Percentiles rank a stretch among this genome's conserved stretches.
Evolutionary conservation across 2,888 invertebrate species (phyloP).

Genomic region (Toxonevra muliebris): DNA sequence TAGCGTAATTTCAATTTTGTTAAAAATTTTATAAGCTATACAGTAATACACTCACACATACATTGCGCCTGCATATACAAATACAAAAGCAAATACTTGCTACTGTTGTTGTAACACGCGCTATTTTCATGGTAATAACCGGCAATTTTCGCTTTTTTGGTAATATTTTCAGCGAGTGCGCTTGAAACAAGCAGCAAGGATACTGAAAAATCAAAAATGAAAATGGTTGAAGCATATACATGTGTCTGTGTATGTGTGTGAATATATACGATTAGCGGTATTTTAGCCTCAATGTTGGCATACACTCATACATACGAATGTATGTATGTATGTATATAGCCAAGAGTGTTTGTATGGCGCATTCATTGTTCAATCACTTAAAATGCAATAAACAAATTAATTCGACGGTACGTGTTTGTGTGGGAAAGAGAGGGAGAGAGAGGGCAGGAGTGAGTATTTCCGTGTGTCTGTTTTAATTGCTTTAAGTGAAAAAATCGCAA

Average conservation of each 20-base stretch:
- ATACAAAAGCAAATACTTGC: neutral
- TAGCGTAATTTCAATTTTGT: constrained; percentile 63
- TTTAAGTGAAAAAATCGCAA: constrained; percentile 13
- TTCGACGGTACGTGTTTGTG: constrained; percentile 12
- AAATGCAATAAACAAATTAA: constrained; percentile 51
- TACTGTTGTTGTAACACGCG: neutral
- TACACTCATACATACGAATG: neutral
- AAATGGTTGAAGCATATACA: constrained; percentile 8
- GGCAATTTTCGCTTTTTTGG: neutral
- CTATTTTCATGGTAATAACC: neutral
- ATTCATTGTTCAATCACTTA: constrained; percentile 42
- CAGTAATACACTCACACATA: constrained; percentile 18
- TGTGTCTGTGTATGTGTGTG: constrained; percentile 18
- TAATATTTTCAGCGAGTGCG: neutral
- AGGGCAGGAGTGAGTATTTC: constrained; percentile 25
- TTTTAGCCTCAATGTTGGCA: constrained; percentile 23
- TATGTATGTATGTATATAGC: constrained; percentile 2
- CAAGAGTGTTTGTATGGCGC: constrained; percentile 19
- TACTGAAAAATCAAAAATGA: neutral
- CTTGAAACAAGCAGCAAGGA: constrained; percentile 13
- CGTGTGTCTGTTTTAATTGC: constrained; percentile 35
- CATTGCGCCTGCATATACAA: neutral
- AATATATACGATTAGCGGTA: constrained; percentile 37
- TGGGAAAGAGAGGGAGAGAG: constrained; percentile 28
- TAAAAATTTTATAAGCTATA: constrained; percentile 59